phyloP scores from a whole-genome alignment of 2,113 vertebrate species.

The Oryzias woworae region DNA sequence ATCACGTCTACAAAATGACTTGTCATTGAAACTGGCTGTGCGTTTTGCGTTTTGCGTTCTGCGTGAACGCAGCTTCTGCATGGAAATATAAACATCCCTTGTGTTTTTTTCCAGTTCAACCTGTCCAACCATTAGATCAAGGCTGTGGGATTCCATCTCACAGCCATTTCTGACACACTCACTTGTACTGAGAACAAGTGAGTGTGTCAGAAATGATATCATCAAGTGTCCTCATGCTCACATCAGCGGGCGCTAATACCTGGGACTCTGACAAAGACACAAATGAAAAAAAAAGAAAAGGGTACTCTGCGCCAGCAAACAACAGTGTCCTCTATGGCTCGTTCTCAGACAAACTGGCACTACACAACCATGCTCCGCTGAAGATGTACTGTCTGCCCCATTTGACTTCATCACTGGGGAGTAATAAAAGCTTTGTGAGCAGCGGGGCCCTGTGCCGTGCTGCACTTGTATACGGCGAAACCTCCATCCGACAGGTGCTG shows the following conservation, averaged over 20 bases:
- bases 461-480: conserved; percentile 53
- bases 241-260: conserved; percentile 18
- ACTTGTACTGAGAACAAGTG: conserved; percentile 26
- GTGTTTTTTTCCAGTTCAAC: no score
- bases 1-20: no score
- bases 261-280: conserved; percentile 5
- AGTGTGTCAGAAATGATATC: conserved; percentile 56
- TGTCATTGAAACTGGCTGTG: no score
- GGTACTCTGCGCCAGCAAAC: background rate
- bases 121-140: no score
- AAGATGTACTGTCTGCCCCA: conserved; percentile 34
- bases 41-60: no score
- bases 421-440: conserved; percentile 44
- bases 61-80: no score
- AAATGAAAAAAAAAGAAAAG: background rate
- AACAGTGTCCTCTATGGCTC: background rate
- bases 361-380: conserved; percentile 29
- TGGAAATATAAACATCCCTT: no score
- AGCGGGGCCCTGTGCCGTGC: conserved; percentile 29
- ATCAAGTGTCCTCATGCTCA: conserved; percentile 21
- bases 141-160: conserved; percentile 34
- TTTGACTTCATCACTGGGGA: conserved; percentile 51
- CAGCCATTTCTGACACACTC: no score
- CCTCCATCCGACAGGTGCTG: conserved; percentile 69
- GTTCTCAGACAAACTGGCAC: conserved; percentile 9